Conservation (phyloP, 2,888 invertebrate species). For the Chirona hameri region DNA sequence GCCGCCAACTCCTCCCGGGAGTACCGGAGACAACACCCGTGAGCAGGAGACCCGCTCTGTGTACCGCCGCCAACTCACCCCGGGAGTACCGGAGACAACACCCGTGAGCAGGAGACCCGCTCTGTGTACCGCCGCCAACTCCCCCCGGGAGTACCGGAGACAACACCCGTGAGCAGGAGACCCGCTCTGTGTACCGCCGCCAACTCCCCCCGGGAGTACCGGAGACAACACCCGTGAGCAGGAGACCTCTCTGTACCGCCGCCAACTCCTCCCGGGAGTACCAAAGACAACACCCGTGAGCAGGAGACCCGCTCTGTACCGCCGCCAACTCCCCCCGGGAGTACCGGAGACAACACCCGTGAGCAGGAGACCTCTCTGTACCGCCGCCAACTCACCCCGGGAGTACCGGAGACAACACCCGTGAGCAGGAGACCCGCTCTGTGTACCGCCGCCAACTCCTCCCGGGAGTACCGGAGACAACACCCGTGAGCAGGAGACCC, state of each 20-base stretch:
- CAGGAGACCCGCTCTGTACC: too few species aligned
- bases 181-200: too few species aligned
- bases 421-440: neutral
- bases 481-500: neutral
- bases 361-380: neutral
- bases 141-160: slow-evolving; percentile 83
- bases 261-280: too few species aligned
- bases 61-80: too few species aligned
- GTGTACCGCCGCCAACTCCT: too few species aligned
- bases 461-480: too few species aligned
- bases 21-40: slow-evolving; percentile 68
- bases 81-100: too few species aligned
- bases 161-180: slow-evolving; percentile 54
- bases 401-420: slow-evolving; percentile 75
- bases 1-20: too few species aligned
- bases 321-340: too few species aligned
- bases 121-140: neutral
- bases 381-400: too few species aligned
- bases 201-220: too few species aligned
- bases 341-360: neutral
- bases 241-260: neutral
- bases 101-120: neutral
- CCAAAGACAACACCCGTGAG: slow-evolving; percentile 60
- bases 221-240: neutral
- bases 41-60: neutral